Evolutionary conservation across 2,888 invertebrate species (phyloP), one percentile per base, ranked within the genome.

Genomic region (Tiphia femorata): DNA sequence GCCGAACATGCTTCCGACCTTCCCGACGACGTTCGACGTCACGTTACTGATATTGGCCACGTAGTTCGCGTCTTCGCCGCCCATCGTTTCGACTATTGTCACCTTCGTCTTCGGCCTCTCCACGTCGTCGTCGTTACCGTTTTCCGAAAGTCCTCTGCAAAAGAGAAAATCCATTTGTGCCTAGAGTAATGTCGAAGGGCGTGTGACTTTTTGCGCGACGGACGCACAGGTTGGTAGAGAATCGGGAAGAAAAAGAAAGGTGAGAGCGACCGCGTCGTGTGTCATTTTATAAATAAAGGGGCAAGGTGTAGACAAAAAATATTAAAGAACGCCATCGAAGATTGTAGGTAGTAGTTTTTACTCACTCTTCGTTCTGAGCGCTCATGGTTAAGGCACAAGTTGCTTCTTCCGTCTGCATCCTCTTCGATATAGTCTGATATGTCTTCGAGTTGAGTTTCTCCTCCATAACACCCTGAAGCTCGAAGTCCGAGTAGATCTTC

Each of bases 401-500:
- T 49, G 96, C 96, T 86, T 98, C 97, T 83, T 97, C 97, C 17
- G 98, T 95, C 85, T 97, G 96, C 92, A 99, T 94, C 74, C 99
- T 89, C 72, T 93, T 92, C 54, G 93, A 92, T 73, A 98, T 93
- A 59, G 91, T 92, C 86, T 96, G 95, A 87, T 98, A 98, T 71
- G 91, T 90, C 87, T 97, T 97, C 62, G 95, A 96, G 86, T 97
- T 97, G 55, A 99, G 87, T 84, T 96, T 95, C 83, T 98, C 97
- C 80, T 98, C 98, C 84, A 96, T 95, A 38, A 99, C 97, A 67
- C 98, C 98, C 87, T 99, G 98, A 58, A 99, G 89, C 86, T 98
- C 98, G 86, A 98, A 99, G 86, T 99, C 98, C 42, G 97, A 95
- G 87, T 97, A 98, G 84, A 98, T 91, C 93, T 99, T 99, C 95